Conservation (phyloP, 2,113 vertebrate genomes). For the Psettodes erumei region DNA sequence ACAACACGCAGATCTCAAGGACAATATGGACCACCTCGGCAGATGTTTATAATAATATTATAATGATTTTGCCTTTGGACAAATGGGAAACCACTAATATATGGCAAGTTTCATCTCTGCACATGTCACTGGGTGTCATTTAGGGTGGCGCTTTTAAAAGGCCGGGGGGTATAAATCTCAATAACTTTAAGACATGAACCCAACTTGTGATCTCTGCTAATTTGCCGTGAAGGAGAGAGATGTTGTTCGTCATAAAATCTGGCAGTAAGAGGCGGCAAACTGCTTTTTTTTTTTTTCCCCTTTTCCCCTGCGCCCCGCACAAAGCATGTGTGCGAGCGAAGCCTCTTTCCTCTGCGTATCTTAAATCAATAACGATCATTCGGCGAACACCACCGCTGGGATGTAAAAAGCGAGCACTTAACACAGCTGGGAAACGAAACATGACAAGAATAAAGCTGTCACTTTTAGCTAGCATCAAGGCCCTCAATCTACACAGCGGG, state of each 20-base stretch:
- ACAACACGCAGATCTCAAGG: conserved; percentile 57
- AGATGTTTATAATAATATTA: conserved; percentile 69
- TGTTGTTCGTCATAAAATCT: conserved; percentile 46
- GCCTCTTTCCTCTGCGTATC: conserved; percentile 27
- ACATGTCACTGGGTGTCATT: conserved; percentile 38
- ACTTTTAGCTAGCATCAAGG: conserved; percentile 39
- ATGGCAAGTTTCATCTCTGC: conserved; percentile 29
- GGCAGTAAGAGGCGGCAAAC: conserved; percentile 25
- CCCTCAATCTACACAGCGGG: conserved; percentile 17
- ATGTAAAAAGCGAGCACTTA: conserved; percentile 61
- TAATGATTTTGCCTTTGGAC: conserved; percentile 55
- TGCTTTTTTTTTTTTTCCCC: conserved; percentile 18
- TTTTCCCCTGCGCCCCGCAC: too few species aligned
- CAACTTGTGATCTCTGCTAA: conserved; percentile 46
- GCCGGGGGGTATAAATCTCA: conserved; percentile 32
- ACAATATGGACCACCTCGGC: conserved; percentile 28
- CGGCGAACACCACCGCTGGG: conserved; percentile 43
- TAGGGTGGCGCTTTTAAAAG: conserved; percentile 36
- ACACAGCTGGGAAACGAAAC: conserved; percentile 56
- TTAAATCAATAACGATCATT: conserved; percentile 68
- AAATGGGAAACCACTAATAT: conserved; percentile 38
- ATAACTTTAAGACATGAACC: conserved; percentile 22
- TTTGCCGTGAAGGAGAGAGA: conserved; percentile 27
- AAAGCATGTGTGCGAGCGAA: conserved; percentile 38
- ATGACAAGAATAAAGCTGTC: conserved; percentile 61